Evolutionary conservation across 2,797 vertebrate species (phyloP), one percentile per base, ranked within the genome.

Genomic region (Gallinago nigripennis): DNA sequence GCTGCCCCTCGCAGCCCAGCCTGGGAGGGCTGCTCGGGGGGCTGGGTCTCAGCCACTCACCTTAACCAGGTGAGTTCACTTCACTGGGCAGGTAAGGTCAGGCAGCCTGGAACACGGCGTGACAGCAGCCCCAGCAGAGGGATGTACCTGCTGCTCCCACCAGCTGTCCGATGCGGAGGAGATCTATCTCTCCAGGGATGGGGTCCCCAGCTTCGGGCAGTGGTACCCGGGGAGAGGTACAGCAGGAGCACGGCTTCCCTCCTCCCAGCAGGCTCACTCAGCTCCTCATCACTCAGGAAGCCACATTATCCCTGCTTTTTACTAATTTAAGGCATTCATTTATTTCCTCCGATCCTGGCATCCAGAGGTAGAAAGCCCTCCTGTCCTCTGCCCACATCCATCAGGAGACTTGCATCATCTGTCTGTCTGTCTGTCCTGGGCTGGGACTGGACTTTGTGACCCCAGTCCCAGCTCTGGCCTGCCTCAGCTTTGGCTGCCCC

Each of bases 101-200:
- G 37, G 28, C 31, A 86, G 60, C 25, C 86, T 64, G 68, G n/a
- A 56, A 90, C 70, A 65, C 53, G 43, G 71, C 3, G 1, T 15
- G 48, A 56, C 28, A 80, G 60, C 51, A 78, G 53, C 27, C 7
- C 9, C n/a, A 35, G 82, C 33, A 89, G 21, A 58, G 43, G 39
- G n/a, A 46, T 58, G 30, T 46, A 60, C 19, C n/a, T 60, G 19
- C 50, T 64, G 25, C 43, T 77, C 60, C 25, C 51, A n/a, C 37
- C 2, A 6, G 1, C 41, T 4, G 5, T 13, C 30, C n/a, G n/a
- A 3, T 8, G 27, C 0, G 1, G 39, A 28, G 66, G 56, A 77
- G 20, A 43, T 43, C 25, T 71, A 41, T 41, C 25, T 71, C 20
- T 23, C 30, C 2, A 1, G 57, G 31, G 57, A 41, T 2, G 3